phyloP scores from a whole-genome alignment of 2,797 vertebrate species.

The Etheostoma perlongum region DNA sequence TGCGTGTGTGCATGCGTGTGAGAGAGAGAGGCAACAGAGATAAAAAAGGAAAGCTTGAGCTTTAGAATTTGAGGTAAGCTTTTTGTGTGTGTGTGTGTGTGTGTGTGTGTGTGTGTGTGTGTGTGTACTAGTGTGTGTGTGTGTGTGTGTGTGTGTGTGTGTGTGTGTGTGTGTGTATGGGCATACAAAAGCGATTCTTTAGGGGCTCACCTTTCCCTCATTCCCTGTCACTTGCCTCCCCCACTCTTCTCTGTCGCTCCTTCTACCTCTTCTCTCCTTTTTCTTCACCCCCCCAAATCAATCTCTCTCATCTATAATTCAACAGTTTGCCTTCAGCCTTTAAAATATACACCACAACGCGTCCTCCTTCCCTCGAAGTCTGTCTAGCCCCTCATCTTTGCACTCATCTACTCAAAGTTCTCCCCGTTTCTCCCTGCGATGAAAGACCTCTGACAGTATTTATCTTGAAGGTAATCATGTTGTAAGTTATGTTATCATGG shows the following conservation, averaged over 20 bases:
- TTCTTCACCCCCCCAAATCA: slow-evolving; percentile 70
- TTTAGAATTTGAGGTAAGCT: slow-evolving; percentile 47
- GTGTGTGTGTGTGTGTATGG: slow-evolving; percentile 16
- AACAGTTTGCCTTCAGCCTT: slow-evolving; percentile 91
- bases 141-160: slow-evolving; percentile 22
- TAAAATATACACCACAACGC: slow-evolving; percentile 86
- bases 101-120: too few relatives aligned
- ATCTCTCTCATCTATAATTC: slow-evolving; percentile 93
- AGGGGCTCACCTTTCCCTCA: slow-evolving; percentile 53
- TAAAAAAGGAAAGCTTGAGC: slow-evolving; percentile 36
- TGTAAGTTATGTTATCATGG: slow-evolving; percentile 47
- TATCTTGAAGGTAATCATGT: slow-evolving; percentile 53
- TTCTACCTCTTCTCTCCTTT: slow-evolving; percentile 38
- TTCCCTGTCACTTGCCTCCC: slow-evolving; percentile 12
- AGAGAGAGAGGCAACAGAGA: neutral
- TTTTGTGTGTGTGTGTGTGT: slow-evolving; percentile 7
- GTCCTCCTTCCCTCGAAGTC: slow-evolving; percentile 68
- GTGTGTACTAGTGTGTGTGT: neutral
- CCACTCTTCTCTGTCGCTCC: slow-evolving; percentile 46
- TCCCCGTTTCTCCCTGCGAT: slow-evolving; percentile 23
- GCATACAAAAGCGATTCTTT: slow-evolving; percentile 46
- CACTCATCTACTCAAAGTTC: slow-evolving; percentile 29
- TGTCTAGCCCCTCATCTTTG: slow-evolving; percentile 51
- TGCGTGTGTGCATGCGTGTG: neutral
- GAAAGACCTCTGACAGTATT: slow-evolving; percentile 52